Evolutionary conservation across 2,888 invertebrate genomes (phyloP), one percentile per base, ranked within the genome.

Genomic region (Drosophila nigritarsus): DNA sequence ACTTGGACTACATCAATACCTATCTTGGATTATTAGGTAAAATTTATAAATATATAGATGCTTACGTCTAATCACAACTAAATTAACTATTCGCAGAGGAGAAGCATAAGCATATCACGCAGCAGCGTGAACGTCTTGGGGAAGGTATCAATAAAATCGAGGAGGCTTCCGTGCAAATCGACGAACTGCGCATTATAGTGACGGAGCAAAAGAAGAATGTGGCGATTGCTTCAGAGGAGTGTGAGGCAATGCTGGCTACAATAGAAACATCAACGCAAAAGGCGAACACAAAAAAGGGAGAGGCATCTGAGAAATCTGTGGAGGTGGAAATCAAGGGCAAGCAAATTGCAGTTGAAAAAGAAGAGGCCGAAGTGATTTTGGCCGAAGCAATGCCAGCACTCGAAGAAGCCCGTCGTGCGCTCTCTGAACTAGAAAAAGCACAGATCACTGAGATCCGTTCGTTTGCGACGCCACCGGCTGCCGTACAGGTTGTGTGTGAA

Each of bases 391-490:
- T 98, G 91, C 98, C 98, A 0, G 97, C 96, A 0, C 93, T 98
- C 1, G 97, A 97, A 88, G 95, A 95, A 13, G 98, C 98, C 0
- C 94, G 96, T 68, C 89, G 95, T 18, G 98, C 98, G 0, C 94
- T 98, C 0, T 95, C 96, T 0, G 97, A 97, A 79, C 93, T 98
- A 51, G 97, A 98, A 59, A 98, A 98, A 93, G 95, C 96, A 1
- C 98, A 98, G 88, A 98, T 98, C 82, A 98, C 98, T 29, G 98
- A 98, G 94, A 98, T 98, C 78, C 94, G 98, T 84, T 98, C 98
- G 0, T 98, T 98, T 90, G 97, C 97, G 11, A 98, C 97, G 0
- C 98, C 98, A 0, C 98, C 98, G 0, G 97, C 97, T 82, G 96
- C 97, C 18, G 98, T 98, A 32, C 98, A 98, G 94, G 94, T 96